These are phyloP conservation scores for Tiaroga cobitis DNA, from an alignment of 2,797 vertebrate genomes.

Conservation along the genomic window DNA sequence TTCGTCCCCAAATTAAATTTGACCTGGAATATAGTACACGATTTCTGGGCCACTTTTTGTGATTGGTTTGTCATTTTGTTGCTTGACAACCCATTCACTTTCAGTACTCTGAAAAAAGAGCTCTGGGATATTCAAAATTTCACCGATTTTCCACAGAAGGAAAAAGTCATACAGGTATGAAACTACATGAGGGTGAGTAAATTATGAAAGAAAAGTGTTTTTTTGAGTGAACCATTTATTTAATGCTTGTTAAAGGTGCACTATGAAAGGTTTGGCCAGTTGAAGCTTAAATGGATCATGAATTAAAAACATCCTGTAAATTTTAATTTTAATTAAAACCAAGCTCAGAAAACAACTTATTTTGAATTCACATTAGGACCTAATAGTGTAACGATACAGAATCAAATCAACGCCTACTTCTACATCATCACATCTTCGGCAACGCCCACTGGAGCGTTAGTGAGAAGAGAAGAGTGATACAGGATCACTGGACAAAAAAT, in stretches of 20 bases:
- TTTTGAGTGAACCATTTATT: not conserved
- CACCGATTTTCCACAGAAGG: not conserved
- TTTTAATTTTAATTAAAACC: not conserved
- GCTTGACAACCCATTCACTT: not conserved
- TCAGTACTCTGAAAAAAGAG: not conserved
- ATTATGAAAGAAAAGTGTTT: not conserved
- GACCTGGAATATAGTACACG: not conserved
- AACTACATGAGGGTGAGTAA: not conserved
- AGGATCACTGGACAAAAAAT: not conserved
- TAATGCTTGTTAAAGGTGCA: conserved; percentile 1
- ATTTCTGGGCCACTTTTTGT: not conserved
- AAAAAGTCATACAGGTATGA: not conserved
- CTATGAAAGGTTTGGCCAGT: not conserved
- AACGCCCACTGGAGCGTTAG: not conserved
- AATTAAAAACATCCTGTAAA: not conserved
- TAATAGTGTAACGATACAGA: no score
- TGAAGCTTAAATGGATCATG: not conserved
- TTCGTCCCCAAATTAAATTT: not conserved
- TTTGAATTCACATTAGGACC: no score
- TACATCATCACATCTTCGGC: not conserved
- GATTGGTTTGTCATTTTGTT: not conserved
- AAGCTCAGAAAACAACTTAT: not conserved
- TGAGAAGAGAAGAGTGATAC: not conserved
- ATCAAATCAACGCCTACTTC: not conserved
- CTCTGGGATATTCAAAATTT: not conserved